Conservation (phyloP, 2,888 invertebrate genomes). For the Hybos culiciformis region DNA sequence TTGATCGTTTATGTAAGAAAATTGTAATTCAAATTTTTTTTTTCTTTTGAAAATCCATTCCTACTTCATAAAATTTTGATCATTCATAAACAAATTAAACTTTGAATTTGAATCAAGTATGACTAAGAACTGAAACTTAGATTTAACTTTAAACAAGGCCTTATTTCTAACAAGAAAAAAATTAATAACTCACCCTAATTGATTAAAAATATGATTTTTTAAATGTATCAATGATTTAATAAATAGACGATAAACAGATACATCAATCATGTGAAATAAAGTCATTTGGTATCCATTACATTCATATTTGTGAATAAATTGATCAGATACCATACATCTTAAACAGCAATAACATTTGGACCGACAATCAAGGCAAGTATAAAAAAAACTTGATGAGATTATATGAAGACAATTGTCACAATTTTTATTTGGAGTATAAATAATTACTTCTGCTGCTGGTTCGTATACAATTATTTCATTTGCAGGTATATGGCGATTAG, state of each 20-base stretch:
- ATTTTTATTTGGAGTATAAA: not conserved
- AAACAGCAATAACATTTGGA: slow-evolving; percentile 5
- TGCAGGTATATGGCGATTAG: slow-evolving; percentile 5
- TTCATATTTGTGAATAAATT: slow-evolving; percentile 6
- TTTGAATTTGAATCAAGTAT: too few relatives aligned
- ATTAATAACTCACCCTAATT: too few relatives aligned
- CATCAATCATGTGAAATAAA: not conserved
- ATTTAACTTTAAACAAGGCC: too few relatives aligned
- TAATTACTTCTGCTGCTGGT: slow-evolving; percentile 3
- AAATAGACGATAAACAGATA: slow-evolving; percentile 1
- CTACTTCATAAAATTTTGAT: too few relatives aligned
- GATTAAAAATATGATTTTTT: slow-evolving; percentile 3
- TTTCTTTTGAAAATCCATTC: too few relatives aligned
- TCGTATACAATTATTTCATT: slow-evolving; percentile 6
- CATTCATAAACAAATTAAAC: too few relatives aligned
- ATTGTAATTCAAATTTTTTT: too few relatives aligned
- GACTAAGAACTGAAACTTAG: too few relatives aligned
- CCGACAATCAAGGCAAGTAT: slow-evolving; percentile 8
- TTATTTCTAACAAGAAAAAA: too few relatives aligned
- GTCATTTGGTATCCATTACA: slow-evolving; percentile 6
- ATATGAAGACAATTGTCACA: slow-evolving; percentile 5
- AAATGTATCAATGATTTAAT: slow-evolving; percentile 1
- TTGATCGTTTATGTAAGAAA: too few relatives aligned
- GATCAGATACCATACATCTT: slow-evolving; percentile 1
- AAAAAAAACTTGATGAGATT: not conserved